phyloP scores from a whole-genome alignment of 1,140 invertebrate species.

The Oryzaephilus surinamensis region DNA sequence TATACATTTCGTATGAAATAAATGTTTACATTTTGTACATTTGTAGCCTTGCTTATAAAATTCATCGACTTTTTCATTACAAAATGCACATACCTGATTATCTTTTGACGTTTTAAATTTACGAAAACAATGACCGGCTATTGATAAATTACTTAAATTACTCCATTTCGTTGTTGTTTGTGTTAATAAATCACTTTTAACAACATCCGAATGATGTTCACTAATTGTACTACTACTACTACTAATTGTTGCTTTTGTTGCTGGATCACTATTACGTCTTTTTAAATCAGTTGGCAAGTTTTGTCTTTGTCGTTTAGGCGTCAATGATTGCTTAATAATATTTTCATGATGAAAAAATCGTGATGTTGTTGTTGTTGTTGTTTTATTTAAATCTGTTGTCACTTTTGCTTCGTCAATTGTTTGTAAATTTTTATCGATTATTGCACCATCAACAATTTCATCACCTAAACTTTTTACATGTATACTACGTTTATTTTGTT shows the following conservation, averaged over 20 bases:
- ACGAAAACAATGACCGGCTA: conserved; percentile 61
- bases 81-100: conserved; percentile 68
- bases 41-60: no score
- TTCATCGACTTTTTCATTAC: conserved; percentile 75
- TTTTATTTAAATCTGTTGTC: not conserved
- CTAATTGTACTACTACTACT: conserved; percentile 26
- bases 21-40: conserved; percentile 72
- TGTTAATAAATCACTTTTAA: conserved; percentile 35
- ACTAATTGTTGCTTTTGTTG: conserved; percentile 37
- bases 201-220: conserved; percentile 29
- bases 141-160: conserved; percentile 46
- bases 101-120: conserved; percentile 74
- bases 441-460: conserved; percentile 30
- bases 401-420: conserved; percentile 31
- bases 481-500: conserved; percentile 26
- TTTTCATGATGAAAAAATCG: conserved; percentile 7
- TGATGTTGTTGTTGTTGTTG: not conserved
- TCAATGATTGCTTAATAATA: conserved; percentile 25
- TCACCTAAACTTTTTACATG: conserved; percentile 35
- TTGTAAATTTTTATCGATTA: conserved; percentile 25
- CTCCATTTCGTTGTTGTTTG: conserved; percentile 38
- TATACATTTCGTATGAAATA: conserved; percentile 55
- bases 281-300: conserved; percentile 44
- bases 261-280: conserved; percentile 62
- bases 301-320: conserved; percentile 40